Evolutionary conservation across 2,113 vertebrate genomes (phyloP).

Genomic region (Fulica atra): DNA sequence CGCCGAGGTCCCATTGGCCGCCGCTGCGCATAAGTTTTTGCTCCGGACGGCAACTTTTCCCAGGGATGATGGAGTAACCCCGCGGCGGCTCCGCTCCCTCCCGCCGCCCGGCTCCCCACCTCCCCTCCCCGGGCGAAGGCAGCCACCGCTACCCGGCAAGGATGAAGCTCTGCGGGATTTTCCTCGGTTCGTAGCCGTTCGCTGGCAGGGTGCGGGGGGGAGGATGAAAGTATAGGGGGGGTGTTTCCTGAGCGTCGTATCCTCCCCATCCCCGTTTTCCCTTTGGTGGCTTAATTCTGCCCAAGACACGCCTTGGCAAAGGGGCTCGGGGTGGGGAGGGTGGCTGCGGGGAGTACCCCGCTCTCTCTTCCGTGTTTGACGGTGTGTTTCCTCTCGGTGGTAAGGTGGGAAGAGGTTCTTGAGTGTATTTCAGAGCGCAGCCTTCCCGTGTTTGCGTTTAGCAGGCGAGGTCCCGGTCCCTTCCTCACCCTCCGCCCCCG

Average conservation of each 20-base stretch:
- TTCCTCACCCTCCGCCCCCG: no score
- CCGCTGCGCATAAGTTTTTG: slow-evolving; percentile 80
- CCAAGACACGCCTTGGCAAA: not conserved
- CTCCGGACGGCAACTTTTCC: slow-evolving; percentile 83
- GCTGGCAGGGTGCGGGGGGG: not conserved
- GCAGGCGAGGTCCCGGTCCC: accelerated
- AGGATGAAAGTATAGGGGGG: not conserved
- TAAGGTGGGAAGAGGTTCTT: not conserved
- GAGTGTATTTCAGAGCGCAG: accelerated
- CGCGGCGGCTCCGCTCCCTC: not conserved
- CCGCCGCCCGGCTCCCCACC: no score
- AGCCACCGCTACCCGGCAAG: slow-evolving; percentile 58
- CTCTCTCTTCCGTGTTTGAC: not conserved
- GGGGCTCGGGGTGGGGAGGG: not conserved
- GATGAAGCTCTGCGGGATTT: slow-evolving; percentile 91
- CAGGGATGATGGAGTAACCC: slow-evolving; percentile 76
- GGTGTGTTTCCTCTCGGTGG: accelerated
- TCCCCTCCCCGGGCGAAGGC: not conserved
- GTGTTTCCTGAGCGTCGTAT: not conserved
- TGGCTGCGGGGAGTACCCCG: no score
- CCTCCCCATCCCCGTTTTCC: not conserved
- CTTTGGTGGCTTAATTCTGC: not conserved
- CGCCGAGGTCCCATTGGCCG: slow-evolving; percentile 79
- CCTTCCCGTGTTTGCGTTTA: not conserved
- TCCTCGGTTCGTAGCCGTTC: slow-evolving; percentile 86